Evolutionary conservation across 1,140 invertebrate genomes (phyloP), one percentile per base, ranked within the genome.

Genomic region (Euschistus heros): DNA sequence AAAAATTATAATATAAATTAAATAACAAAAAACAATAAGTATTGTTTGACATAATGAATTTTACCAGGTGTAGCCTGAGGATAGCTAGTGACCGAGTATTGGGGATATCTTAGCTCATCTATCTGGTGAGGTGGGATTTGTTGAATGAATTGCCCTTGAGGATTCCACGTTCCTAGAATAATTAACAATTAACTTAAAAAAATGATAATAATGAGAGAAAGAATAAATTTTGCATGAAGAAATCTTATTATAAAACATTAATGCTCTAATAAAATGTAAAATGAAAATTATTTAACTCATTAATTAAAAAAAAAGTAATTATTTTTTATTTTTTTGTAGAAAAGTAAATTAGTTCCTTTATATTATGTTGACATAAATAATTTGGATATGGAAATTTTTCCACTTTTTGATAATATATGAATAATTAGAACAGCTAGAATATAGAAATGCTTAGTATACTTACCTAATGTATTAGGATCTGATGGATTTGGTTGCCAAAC

Each of bases 131-230:
- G 52, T 15, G 71, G 70, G 54, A 71, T 44, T 55, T 71, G 70
- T 50, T 72, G 71, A 54, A 71, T 71, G 37, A 71, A 71, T 61
- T 71, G 70, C 8, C 71, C 70, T 61, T 72, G 71, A 26, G 70
- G 70, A 0, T 70, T 66, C 71, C 71, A 72, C 7, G 69, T 66
- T 55, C 68, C 70, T 66, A 18, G 15, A 68, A 68, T 62, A 47
- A 22, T 37, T 37, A 13, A 37, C 27, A 30, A 30, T 30, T 30
- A 30, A 30, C 3, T 30, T 4, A 30, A 30, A 4, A 30, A 7
- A 30, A 37, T 30, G 3, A 3, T 30, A 8, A 5, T 30, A 8
- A 30, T 5, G 8, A 30, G 8, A 30, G 30, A 30, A 8, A 30
- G 30, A 30, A 30, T 30, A 5, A 30, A 30, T 30, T 30, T 30